Base-by-base conservation (phyloP, 2,888 invertebrate genomes). In the Gandaritis pyraliata region DNA sequence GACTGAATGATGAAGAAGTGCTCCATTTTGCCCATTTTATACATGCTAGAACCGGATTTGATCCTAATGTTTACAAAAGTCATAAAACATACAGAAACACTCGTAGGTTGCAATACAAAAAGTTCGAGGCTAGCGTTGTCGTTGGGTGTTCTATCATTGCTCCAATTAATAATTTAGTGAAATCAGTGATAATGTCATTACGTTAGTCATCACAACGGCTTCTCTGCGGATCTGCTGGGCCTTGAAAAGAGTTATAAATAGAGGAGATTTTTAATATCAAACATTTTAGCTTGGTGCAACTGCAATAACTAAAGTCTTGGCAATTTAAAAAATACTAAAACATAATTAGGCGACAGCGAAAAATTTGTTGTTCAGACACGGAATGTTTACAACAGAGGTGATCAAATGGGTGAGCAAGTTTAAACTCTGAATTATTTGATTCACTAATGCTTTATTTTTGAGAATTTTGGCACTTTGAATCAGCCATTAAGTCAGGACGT, bases 1-100 rank as follows among this genome's bases (percentile, higher is more conserved):
- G 47, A 65, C 66, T 68, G 59, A 66, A 66, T 71, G 63, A 68
- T 53, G 46, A 55, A 47, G 52, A 62, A 59, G 43, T 52, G 54
- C 36, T 52, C 36, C 51, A 61, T 53, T 64, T 61, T 54, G 50
- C 43, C 48, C 30, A 63, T 54, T 65, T 61, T 68, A 61, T 65
- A 65, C 18, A 48, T 18, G n/a, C 30, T 30, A 33, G 43, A 63
- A 65, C 65, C 58, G 58, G 64, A 54, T 62, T 30, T 30, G 41
- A 46, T 18, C 51, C 36, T 53, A 53, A 64, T 62, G 66, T 60
- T 55, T 47, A 52, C 36, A 39, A 58, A 55, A 18, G 49, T 55
- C 36, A 46, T 58, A 47, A 47, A 47, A 47, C 29, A 47, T 29
- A 47, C 30, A 47, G 29, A 43, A 43, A 30, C 30, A 48, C 15